Evolutionary conservation across 2,797 vertebrate genomes (phyloP).

Genomic region (Netta rufina): DNA sequence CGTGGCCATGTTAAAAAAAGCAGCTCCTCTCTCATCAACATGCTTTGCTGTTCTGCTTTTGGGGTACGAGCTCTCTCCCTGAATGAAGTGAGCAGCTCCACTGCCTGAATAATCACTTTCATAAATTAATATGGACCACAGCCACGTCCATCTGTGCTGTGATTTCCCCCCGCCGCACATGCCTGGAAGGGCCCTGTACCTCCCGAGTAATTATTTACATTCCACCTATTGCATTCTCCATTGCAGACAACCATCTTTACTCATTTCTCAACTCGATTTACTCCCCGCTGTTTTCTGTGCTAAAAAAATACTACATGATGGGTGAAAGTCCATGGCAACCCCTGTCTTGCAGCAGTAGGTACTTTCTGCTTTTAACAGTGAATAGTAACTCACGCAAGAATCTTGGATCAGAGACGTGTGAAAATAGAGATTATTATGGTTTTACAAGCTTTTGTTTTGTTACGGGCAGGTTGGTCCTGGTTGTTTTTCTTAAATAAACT

Average conservation of each 20-base stretch:
- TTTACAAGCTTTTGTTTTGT: not conserved
- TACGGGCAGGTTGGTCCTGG: not conserved
- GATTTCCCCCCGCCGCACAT: slow-evolving; percentile 9
- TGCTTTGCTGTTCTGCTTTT: slow-evolving; percentile 11
- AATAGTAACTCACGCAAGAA: not conserved
- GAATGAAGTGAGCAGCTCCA: slow-evolving; percentile 66
- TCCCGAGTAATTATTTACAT: slow-evolving; percentile 63
- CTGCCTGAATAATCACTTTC: slow-evolving; percentile 46
- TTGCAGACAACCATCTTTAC: slow-evolving; percentile 1
- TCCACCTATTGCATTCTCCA: slow-evolving; percentile 36
- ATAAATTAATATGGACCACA: slow-evolving; percentile 46
- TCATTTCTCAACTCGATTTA: slow-evolving; percentile 1
- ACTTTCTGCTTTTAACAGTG: not conserved
- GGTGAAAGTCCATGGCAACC: not conserved
- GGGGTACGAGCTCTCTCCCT: slow-evolving; percentile 7
- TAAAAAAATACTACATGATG: not conserved
- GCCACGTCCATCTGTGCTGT: slow-evolving; percentile 52
- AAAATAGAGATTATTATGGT: not conserved
- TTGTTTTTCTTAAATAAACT: not conserved
- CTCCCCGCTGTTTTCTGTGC: not conserved
- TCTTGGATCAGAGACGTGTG: not conserved
- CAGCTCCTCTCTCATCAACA: not conserved
- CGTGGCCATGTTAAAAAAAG: not conserved
- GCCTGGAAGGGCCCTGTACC: slow-evolving; percentile 13
- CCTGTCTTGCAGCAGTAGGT: not conserved